Conservation (phyloP, 2,113 vertebrate genomes). For the Nothobranchius kuhntae region DNA sequence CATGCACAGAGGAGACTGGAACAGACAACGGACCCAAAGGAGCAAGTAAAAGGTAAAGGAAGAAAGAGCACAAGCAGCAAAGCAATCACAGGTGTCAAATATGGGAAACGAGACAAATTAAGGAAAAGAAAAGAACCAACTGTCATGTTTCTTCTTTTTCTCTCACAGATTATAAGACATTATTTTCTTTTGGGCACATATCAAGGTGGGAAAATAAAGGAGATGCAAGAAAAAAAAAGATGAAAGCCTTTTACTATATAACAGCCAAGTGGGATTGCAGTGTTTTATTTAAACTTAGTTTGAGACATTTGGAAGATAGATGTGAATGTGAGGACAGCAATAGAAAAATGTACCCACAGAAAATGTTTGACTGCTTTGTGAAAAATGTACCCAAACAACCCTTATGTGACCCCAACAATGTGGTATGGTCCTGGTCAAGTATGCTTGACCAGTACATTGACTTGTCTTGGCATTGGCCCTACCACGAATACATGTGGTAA, state of each 20-base stretch:
- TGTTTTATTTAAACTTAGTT: conserved; percentile 38
- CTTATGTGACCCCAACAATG: not conserved
- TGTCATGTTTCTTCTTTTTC: conserved; percentile 22
- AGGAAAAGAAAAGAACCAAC: not conserved
- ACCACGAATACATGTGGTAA: not conserved
- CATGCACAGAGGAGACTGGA: conserved; percentile 25
- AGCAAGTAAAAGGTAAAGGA: conserved; percentile 26
- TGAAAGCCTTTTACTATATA: conserved; percentile 33
- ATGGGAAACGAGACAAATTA: not conserved
- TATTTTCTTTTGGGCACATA: conserved; percentile 32
- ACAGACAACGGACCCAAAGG: conserved; percentile 18
- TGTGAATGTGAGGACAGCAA: not conserved
- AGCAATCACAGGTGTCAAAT: not conserved
- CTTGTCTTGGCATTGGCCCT: not conserved
- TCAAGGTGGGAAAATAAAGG: conserved; percentile 35
- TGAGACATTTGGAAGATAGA: conserved; percentile 10
- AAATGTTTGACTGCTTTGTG: not conserved
- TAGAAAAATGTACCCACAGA: conserved; percentile 1
- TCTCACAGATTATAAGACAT: conserved; percentile 32
- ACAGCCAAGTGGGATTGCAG: conserved; percentile 28
- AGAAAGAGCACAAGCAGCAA: not conserved
- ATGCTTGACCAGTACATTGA: conserved; percentile 6
- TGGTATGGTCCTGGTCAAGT: conserved; percentile 4
- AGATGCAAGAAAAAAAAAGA: conserved; percentile 25
- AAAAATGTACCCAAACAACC: conserved; percentile 9